Percentiles rank a stretch among this genome's conserved stretches.
phyloP scores from a whole-genome alignment of 2,797 vertebrate genomes.

The Coracias cyanogaster region DNA sequence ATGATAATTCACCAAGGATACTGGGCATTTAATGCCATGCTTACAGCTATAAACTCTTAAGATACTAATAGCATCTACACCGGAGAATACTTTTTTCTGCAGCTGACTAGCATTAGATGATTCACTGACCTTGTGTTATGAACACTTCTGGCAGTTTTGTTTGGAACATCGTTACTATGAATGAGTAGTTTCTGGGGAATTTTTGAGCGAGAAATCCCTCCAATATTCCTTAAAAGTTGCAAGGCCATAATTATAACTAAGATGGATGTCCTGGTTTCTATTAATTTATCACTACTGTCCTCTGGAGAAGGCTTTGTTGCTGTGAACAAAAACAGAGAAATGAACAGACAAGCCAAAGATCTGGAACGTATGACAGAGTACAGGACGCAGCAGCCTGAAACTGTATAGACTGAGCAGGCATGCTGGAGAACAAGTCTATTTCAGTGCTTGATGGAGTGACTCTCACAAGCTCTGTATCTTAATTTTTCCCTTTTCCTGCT shows the following conservation, averaged over 20 bases:
- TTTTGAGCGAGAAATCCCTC: neutral
- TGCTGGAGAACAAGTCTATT: neutral
- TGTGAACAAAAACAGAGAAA: constrained; percentile 2
- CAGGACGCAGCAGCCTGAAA: constrained; percentile 45
- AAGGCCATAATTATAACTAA: constrained; percentile 62
- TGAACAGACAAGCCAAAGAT: neutral
- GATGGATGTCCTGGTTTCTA: constrained; percentile 15
- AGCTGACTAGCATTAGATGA: neutral
- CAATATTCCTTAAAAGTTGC: constrained; percentile 8
- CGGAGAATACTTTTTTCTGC: neutral
- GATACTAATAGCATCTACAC: neutral
- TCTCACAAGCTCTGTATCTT: neutral
- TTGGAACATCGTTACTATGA: neutral
- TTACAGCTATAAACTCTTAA: neutral
- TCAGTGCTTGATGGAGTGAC: constrained; percentile 29
- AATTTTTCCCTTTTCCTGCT: constrained; percentile 1
- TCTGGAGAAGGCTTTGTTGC: constrained; percentile 21
- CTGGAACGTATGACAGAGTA: neutral
- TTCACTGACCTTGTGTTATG: neutral
- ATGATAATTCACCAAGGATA: neutral
- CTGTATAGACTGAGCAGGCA: neutral
- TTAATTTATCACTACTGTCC: constrained; percentile 26
- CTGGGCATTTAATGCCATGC: neutral
- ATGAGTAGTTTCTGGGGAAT: neutral
- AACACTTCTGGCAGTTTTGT: neutral